These are phyloP conservation scores for Eulemur macaco DNA, from an alignment of 2,113 vertebrate genomes.

Conservation along the genomic window DNA sequence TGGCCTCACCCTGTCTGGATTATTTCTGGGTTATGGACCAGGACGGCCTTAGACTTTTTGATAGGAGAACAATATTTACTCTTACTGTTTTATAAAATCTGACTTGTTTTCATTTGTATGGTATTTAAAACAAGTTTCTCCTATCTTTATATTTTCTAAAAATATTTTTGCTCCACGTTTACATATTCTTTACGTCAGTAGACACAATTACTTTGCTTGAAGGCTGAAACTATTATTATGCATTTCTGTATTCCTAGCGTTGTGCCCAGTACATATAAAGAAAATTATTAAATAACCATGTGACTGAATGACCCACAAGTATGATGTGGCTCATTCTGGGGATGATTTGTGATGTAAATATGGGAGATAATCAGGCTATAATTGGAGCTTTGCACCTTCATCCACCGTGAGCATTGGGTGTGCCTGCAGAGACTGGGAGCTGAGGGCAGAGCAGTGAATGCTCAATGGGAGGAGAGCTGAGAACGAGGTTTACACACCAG, in stretches of 20 bases:
- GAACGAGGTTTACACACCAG: neutral
- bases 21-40: neutral
- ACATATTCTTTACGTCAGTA: neutral
- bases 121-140: neutral
- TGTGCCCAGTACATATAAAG: neutral
- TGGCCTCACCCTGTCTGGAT: no score
- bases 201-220: constrained; percentile 13
- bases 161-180: neutral
- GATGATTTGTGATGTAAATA: constrained; percentile 43
- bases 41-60: neutral
- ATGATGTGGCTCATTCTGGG: neutral
- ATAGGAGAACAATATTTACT: neutral
- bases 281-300: constrained; percentile 36
- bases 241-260: constrained; percentile 31
- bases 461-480: neutral
- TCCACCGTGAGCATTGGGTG: neutral
- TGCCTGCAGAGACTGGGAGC: neutral
- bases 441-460: neutral
- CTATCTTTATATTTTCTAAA: neutral
- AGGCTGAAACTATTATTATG: neutral
- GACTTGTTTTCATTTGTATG: neutral
- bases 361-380: constrained; percentile 36
- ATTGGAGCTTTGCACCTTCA: neutral
- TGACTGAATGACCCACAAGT: neutral
- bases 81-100: neutral